phyloP scores from a whole-genome alignment of 2,113 vertebrate genomes.

The Cettia cetti region DNA sequence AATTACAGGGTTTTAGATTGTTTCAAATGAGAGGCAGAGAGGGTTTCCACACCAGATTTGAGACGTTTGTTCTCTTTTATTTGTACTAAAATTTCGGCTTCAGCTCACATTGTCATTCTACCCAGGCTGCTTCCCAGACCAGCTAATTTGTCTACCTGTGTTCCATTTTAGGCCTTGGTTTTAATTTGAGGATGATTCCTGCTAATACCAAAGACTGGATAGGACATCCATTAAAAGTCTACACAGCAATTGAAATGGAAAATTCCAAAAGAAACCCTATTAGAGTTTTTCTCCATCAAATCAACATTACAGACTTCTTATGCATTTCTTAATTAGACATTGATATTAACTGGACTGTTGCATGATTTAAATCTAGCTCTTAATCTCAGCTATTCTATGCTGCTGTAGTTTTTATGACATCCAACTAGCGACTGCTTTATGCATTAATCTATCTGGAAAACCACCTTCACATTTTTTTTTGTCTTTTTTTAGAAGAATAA shows the following conservation, averaged over 20 bases:
- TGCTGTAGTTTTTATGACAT: conserved; percentile 69
- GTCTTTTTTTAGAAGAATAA: conserved; percentile 63
- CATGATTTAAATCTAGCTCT: conserved; percentile 68
- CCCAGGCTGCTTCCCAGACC: neutral
- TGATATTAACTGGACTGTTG: conserved; percentile 65
- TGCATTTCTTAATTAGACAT: conserved; percentile 69
- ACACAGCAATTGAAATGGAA: conserved; percentile 52
- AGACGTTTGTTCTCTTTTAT: conserved; percentile 2
- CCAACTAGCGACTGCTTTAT: conserved; percentile 53
- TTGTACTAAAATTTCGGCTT: neutral
- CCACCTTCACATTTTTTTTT: conserved; percentile 64
- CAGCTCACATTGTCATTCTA: conserved; percentile 31
- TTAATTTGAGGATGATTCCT: conserved; percentile 59
- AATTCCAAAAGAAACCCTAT: conserved; percentile 63
- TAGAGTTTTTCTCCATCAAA: conserved; percentile 65
- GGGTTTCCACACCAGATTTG: neutral
- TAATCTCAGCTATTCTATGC: conserved; percentile 66
- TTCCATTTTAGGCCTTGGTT: conserved; percentile 45
- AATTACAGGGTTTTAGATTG: neutral
- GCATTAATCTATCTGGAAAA: conserved; percentile 69
- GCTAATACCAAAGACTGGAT: conserved; percentile 23
- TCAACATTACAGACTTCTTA: conserved; percentile 69
- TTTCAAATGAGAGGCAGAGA: neutral
- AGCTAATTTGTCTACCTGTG: conserved; percentile 60
- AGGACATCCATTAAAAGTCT: conserved; percentile 54